Conservation (phyloP, 2,113 vertebrate genomes). For the Riparia riparia region DNA sequence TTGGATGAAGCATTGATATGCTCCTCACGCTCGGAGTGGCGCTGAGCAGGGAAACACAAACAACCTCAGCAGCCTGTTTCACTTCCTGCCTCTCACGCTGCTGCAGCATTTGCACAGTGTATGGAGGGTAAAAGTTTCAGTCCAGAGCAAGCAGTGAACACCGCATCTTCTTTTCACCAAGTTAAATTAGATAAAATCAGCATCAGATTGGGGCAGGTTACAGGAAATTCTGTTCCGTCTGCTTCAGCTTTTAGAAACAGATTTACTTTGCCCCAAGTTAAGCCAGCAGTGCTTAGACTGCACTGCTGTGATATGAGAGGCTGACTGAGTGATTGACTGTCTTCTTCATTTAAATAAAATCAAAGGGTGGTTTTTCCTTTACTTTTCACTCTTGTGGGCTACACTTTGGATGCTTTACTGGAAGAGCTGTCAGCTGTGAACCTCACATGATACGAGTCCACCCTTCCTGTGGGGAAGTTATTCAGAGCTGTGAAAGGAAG, state of each 20-base stretch:
- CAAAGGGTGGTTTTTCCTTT: constrained; percentile 25
- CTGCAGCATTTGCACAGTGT: rapidly evolving
- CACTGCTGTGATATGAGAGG: background rate
- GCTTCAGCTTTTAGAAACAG: constrained; percentile 3
- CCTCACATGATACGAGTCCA: constrained; percentile 48
- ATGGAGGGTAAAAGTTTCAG: background rate
- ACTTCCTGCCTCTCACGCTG: constrained; percentile 51
- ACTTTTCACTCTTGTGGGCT: constrained; percentile 29
- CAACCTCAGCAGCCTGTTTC: constrained; percentile 29
- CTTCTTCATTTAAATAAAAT: constrained; percentile 32
- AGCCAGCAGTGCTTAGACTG: background rate
- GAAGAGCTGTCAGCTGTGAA: constrained; percentile 60
- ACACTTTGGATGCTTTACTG: constrained; percentile 27
- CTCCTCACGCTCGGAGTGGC: background rate
- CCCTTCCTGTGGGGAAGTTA: constrained; percentile 73
- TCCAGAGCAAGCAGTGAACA: background rate
- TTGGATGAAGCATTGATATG: background rate
- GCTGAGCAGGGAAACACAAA: background rate
- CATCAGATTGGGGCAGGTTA: background rate
- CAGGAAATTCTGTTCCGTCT: background rate
- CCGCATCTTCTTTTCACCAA: background rate
- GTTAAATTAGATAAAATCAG: background rate
- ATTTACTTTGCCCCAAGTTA: background rate
- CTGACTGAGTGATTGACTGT: constrained; percentile 16
- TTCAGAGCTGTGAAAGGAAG: constrained; percentile 69